Percentiles rank a stretch among this genome's conserved stretches.
phyloP scores from a whole-genome alignment of 2,888 invertebrate genomes.

The Xiphydria camelus region DNA sequence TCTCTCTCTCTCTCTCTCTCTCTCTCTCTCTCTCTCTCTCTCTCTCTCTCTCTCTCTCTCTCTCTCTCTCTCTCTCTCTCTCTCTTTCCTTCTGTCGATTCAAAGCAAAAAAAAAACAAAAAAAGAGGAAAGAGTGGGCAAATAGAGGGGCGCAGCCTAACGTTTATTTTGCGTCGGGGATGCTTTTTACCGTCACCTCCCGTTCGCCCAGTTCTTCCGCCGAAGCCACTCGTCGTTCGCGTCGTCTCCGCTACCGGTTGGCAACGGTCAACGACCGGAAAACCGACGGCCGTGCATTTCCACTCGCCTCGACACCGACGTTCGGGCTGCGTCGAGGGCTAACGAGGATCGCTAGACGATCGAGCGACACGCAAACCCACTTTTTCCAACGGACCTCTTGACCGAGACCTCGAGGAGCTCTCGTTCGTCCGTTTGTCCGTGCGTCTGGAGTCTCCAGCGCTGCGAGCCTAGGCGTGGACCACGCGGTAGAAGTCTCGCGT shows the following conservation, averaged over 20 bases:
- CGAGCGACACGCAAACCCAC: constrained; percentile 40
- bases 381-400: constrained; percentile 22
- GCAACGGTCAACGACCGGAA: constrained; percentile 40
- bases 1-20: too few species aligned
- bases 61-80: too few species aligned
- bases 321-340: constrained; percentile 4
- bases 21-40: too few species aligned
- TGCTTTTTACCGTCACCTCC: constrained; percentile 27
- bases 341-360: constrained; percentile 14
- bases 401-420: constrained; percentile 6
- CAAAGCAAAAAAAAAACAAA: too few species aligned
- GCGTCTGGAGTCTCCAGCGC: too few species aligned
- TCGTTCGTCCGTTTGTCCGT: constrained; percentile 6
- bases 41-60: too few species aligned
- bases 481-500: too few species aligned
- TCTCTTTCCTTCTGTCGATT: too few species aligned
- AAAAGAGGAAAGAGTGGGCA: too few species aligned
- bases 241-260: background rate
- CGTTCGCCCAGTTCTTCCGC: constrained; percentile 31
- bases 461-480: too few species aligned
- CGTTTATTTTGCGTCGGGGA: background rate
- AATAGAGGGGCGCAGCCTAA: too few species aligned
- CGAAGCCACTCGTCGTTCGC: background rate
- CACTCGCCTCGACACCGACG: background rate
- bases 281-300: constrained; percentile 21